Percentiles rank a stretch among this genome's conserved stretches.
Conservation (phyloP, 1,140 invertebrate genomes). For the Megalopta genalis region DNA sequence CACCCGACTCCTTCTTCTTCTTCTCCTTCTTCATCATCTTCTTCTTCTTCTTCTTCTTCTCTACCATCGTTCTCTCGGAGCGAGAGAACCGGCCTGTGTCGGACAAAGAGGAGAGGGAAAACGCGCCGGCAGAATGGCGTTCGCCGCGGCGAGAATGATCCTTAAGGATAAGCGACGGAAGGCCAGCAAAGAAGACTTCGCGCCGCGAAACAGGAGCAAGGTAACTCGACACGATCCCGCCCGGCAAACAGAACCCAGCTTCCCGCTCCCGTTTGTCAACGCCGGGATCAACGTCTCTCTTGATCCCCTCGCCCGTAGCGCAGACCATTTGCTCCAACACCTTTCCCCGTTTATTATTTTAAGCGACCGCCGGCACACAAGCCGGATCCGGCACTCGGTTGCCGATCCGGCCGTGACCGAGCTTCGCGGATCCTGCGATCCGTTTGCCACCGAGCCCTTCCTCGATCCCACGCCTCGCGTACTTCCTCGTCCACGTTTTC, state of each 20-base stretch:
- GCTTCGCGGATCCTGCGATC: neutral
- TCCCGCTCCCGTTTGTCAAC: neutral
- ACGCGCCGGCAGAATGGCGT: constrained; percentile 84
- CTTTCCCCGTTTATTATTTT: neutral
- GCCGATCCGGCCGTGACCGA: neutral
- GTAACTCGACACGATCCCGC: constrained; percentile 79
- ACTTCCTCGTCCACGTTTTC: too few relatives aligned
- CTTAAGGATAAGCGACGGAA: constrained; percentile 89
- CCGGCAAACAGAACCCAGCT: neutral
- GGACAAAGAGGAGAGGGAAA: neutral
- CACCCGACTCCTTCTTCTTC: neutral
- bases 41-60: too few relatives aligned
- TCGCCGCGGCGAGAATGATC: constrained; percentile 90
- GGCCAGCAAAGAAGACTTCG: constrained; percentile 88
- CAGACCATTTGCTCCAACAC: neutral
- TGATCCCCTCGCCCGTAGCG: too few relatives aligned
- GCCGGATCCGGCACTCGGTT: neutral
- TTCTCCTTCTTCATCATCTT: too few relatives aligned
- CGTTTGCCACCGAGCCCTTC: neutral
- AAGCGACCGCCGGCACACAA: neutral
- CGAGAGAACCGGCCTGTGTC: too few relatives aligned
- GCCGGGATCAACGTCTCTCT: neutral
- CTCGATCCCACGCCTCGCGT: too few relatives aligned
- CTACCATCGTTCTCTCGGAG: too few relatives aligned
- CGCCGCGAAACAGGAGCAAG: constrained; percentile 88